phyloP scores from a whole-genome alignment of 2,797 vertebrate species.

The Neosilurus hyrtlii region DNA sequence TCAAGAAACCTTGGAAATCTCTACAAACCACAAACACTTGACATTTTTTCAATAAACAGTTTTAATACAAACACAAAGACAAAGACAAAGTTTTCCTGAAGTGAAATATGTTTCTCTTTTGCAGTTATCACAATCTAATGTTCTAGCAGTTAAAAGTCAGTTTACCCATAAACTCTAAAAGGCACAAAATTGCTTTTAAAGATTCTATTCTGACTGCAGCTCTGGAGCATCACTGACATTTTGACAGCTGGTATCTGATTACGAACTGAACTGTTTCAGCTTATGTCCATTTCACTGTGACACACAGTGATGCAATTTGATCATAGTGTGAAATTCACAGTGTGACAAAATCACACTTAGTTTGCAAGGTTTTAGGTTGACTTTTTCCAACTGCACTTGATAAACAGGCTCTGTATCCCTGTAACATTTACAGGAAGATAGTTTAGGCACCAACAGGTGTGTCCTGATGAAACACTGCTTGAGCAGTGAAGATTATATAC shows the following conservation, averaged over 20 bases:
- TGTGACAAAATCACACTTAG: background rate
- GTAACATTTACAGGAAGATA: background rate
- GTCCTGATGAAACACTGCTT: too few relatives aligned
- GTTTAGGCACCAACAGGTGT: background rate
- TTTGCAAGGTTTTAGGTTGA: background rate
- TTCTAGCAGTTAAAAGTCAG: background rate
- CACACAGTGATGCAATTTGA: background rate
- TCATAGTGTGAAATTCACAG: background rate
- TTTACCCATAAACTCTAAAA: background rate
- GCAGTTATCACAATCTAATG: background rate
- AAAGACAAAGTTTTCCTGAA: background rate
- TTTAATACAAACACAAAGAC: too few relatives aligned
- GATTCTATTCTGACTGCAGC: background rate
- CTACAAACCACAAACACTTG: background rate
- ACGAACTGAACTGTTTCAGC: conserved; percentile 7
- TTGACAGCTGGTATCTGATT: conserved; percentile 10
- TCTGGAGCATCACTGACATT: background rate
- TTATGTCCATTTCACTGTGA: conserved; percentile 5
- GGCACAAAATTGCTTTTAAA: background rate
- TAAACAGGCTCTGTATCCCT: background rate
- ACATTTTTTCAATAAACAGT: background rate
- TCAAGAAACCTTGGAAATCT: background rate
- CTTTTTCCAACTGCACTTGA: background rate
- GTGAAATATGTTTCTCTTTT: background rate
- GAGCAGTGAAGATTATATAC: too few relatives aligned